Conservation (phyloP, 2,888 invertebrate genomes). For the Agonum fuliginosum region DNA sequence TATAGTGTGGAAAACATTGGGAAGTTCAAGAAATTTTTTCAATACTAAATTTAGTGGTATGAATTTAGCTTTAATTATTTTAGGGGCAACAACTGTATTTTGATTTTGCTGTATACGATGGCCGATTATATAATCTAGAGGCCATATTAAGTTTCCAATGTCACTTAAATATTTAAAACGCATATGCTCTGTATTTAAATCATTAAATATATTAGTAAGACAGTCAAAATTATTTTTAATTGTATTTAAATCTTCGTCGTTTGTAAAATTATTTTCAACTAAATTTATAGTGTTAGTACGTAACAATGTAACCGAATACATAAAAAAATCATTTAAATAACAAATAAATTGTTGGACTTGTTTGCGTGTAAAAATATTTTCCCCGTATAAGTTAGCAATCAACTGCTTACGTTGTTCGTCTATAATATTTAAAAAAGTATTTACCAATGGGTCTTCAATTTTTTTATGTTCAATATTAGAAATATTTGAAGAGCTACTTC, state of each 20-base stretch:
- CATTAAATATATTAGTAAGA: background rate
- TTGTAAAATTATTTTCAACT: background rate
- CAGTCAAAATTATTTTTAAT: background rate
- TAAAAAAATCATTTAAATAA: background rate
- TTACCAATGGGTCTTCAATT: background rate
- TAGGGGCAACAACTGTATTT: background rate
- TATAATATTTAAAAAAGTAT: background rate
- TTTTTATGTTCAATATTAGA: background rate
- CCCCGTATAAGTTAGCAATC: background rate
- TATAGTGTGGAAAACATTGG: background rate
- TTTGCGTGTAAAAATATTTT: background rate
- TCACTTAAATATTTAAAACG: background rate
- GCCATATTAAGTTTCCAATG: background rate
- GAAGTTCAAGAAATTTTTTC: background rate
- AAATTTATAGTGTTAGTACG: background rate
- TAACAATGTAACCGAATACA: background rate
- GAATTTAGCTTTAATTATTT: background rate
- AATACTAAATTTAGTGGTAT: background rate
- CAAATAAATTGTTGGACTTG: background rate
- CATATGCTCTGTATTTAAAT: background rate
- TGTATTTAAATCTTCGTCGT: background rate
- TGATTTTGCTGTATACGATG: background rate
- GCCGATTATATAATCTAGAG: background rate
- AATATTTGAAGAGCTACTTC: background rate
- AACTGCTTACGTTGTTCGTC: background rate